Base-by-base conservation (phyloP, 2,113 vertebrate species). In the Protobothrops flavoviridis region DNA sequence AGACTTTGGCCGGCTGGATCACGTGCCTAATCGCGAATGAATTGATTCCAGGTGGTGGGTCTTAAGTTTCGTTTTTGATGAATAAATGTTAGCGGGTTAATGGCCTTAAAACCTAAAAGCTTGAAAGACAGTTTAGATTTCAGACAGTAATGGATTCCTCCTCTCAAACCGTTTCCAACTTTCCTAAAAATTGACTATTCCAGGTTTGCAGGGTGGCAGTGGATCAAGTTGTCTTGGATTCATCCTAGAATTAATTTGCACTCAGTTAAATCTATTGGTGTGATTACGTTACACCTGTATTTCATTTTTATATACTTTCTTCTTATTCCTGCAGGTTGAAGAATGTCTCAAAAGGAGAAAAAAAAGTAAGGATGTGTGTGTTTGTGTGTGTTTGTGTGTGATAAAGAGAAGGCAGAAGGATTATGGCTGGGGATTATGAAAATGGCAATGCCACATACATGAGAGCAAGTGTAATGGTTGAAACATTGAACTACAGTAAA, bases 291-390 rank as follows among this genome's bases (percentile, higher is more conserved):
- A 23, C 12, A 0, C 13, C 55, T 43, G 20, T 8, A 50, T 1
- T 55, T 24, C 9, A n/a, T 88, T 57, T 50, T 15, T 48, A 9
- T 88, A 50, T 29, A 12, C 48, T 89, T 89, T 29, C 24, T 20
- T 89, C 50, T 88, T 26, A n/a, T 52, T 92, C 48, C 57, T 93
- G 39, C 69, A 93, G 92, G 52, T 33, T 59, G 55, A 69, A 33
- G 13, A 29, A 93, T 93, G 88, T 90, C 92, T 50, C 64, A 57
- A 21, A 29, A 8, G 26, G 24, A 56, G 52, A 85, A 89, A 11
- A 88, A 93, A 43, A 93, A 55, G 92, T 93, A 12, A 90, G 92
- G 13, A 26, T 48, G 1, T 64, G 45, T 0, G 2, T 33, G 3
- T n/a, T 4, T 55, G 45, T n/a, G 9, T 11, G 17, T 3, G 45